Evolutionary conservation across 2,113 vertebrate genomes (phyloP).

Genomic region (Thamnaconus septentrionalis): DNA sequence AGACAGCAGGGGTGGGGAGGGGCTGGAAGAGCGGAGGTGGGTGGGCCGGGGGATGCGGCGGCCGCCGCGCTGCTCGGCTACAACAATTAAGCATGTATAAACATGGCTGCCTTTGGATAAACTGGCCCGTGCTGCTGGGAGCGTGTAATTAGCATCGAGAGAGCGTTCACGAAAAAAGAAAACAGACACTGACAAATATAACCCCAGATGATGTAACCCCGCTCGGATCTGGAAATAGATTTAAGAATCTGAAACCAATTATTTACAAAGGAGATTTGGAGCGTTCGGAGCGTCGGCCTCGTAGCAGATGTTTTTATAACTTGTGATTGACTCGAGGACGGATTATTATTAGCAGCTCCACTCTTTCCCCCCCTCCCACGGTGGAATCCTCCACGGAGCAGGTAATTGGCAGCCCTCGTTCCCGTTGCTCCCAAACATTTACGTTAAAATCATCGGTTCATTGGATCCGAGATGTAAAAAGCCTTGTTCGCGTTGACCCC

Average conservation of each 20-base stretch:
- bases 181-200: slow-evolving; percentile 56
- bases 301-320: slow-evolving; percentile 65
- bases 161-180: slow-evolving; percentile 41
- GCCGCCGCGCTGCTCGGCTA: slow-evolving; percentile 36
- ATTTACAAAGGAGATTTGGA: slow-evolving; percentile 61
- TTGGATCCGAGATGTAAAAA: slow-evolving; percentile 17
- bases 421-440: slow-evolving; percentile 36
- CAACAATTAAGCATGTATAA: slow-evolving; percentile 51
- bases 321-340: slow-evolving; percentile 67
- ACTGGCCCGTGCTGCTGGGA: slow-evolving; percentile 46
- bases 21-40: no score
- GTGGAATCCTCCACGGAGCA: slow-evolving; percentile 46
- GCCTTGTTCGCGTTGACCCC: neutral
- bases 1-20: slow-evolving; percentile 38
- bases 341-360: slow-evolving; percentile 60
- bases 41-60: slow-evolving; percentile 12
- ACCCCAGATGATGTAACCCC: slow-evolving; percentile 58
- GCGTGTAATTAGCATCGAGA: slow-evolving; percentile 38
- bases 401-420: slow-evolving; percentile 47
- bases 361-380: slow-evolving; percentile 35
- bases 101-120: slow-evolving; percentile 56
- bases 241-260: slow-evolving; percentile 62
- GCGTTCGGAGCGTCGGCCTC: slow-evolving; percentile 35
- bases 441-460: slow-evolving; percentile 31
- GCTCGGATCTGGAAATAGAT: slow-evolving; percentile 55